Conservation (phyloP, 2,888 invertebrate genomes). For the Eurytoma adleriae region DNA sequence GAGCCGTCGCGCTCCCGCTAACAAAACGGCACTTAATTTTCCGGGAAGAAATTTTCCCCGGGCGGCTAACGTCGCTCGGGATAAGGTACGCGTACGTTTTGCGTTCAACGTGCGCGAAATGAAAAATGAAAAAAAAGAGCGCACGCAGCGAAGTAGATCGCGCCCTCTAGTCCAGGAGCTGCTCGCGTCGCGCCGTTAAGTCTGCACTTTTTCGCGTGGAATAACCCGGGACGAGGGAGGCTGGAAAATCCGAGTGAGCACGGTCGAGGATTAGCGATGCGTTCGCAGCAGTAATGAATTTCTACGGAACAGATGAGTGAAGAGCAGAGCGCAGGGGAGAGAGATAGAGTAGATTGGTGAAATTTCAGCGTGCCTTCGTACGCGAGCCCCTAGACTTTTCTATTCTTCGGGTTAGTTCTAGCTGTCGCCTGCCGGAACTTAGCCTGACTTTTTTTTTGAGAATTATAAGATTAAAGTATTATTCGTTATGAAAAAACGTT, state of each 20-base stretch:
- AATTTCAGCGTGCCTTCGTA: constrained; percentile 11
- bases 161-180: neutral
- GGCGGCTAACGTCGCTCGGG: neutral
- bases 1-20: neutral
- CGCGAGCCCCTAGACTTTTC: neutral
- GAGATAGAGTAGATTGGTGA: neutral
- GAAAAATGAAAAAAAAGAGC: neutral
- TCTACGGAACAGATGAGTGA: neutral
- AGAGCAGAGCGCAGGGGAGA: neutral
- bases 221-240: neutral
- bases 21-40: constrained; percentile 20
- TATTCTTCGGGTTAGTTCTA: too few relatives aligned
- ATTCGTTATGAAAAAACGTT: too few relatives aligned
- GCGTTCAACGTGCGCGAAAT: neutral
- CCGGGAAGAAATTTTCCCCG: neutral
- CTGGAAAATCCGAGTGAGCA: constrained; percentile 15
- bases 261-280: constrained; percentile 6
- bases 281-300: constrained; percentile 25
- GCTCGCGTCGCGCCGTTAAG: constrained; percentile 5
- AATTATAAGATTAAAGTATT: too few relatives aligned
- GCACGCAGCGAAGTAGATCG: neutral
- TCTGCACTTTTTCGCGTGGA: constrained; percentile 5
- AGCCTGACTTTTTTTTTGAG: too few relatives aligned
- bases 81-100: neutral
- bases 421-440: too few relatives aligned